Percentiles rank a stretch among this genome's conserved stretches.
Evolutionary conservation across 2,888 invertebrate genomes (phyloP).

Genomic region (Sceliomorpha sp.): DNA sequence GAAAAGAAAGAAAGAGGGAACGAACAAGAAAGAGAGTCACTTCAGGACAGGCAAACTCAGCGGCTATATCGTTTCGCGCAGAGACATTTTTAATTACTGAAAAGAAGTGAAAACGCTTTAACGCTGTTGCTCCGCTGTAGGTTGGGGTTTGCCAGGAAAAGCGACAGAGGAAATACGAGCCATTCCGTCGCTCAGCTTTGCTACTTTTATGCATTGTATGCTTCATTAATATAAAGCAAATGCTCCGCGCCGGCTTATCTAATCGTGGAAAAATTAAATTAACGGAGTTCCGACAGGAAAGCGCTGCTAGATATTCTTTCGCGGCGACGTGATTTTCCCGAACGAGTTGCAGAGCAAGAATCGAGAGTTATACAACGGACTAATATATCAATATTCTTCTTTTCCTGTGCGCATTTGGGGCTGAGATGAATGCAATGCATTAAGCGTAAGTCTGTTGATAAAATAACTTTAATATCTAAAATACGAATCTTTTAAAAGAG

Average conservation of each 20-base stretch:
- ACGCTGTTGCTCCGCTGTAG: constrained; percentile 13
- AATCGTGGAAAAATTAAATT: constrained; percentile 5
- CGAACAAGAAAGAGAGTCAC: constrained; percentile 58
- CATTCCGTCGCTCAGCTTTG: neutral
- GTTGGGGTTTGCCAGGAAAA: constrained; percentile 7
- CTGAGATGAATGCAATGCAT: constrained; percentile 25
- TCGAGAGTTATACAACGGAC: constrained; percentile 23
- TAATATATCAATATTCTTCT: constrained; percentile 7
- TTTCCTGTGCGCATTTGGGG: constrained; percentile 7
- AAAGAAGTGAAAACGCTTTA: constrained; percentile 63
- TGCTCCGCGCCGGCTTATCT: neutral
- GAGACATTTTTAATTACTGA: constrained; percentile 67
- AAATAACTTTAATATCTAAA: constrained; percentile 21
- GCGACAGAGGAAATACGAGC: constrained; percentile 3
- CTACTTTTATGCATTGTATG: constrained; percentile 1
- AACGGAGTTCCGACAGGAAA: neutral
- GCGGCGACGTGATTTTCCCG: constrained; percentile 19
- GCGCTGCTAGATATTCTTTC: neutral
- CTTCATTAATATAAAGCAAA: constrained; percentile 20
- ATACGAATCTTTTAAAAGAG: no score
- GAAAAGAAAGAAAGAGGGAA: constrained; percentile 22
- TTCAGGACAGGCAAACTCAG: constrained; percentile 44
- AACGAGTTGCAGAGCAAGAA: constrained; percentile 19
- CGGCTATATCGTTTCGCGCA: constrained; percentile 64
- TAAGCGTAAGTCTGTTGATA: constrained; percentile 13